Evolutionary conservation across 2,888 invertebrate genomes (phyloP), one percentile per base, ranked within the genome.

Genomic region (Branchipolynoe longqiensis): DNA sequence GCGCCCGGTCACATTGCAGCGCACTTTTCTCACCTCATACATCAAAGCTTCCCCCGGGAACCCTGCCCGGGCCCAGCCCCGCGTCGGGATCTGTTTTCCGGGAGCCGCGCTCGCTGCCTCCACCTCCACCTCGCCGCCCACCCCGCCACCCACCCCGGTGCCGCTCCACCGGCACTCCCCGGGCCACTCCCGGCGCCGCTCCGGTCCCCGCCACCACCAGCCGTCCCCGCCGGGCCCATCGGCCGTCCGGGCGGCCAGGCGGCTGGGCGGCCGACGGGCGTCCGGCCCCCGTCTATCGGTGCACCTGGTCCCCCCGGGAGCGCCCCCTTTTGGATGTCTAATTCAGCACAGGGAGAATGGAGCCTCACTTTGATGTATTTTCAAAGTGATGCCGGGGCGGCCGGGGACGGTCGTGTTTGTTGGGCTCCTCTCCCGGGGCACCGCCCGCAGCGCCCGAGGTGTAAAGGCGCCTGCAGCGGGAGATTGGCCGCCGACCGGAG

Each of bases 21-120:
- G 69, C 84, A 40, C 62, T 84, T 84, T 84, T 84, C 84, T 84
- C 84, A 84, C 84, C 84, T 84, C 84, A 84, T 84, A 62, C 84
- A 84, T 84, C 84, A 84, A 69, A 56, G 82, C 31, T 12, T 12
- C 25, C 58, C 82, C 58, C 1, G 3, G 48, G 62, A 28, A 31
- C 25, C 25, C 3, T 62, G 28, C 62, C 62, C n/a, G n/a, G n/a
- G 38, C 41, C 40, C n/a, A n/a, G 38, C 73, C 38, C 73, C 25
- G 73, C 36, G 73, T 33, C 73, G 33, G 78, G 78, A 78, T 41
- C 78, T 48, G 78, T 48, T 78, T 78, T 78, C 78, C 78, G 78
- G 22, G 31, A 41, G 48, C 78, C 78, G 8, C n/a, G 6, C 62
- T 54, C 14, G 12, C 22, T 54, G 12, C 14, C 14, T 54, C 14